These are phyloP conservation scores for Cinclus mexicanus DNA, from an alignment of 2,113 vertebrate genomes.

Conservation along the genomic window DNA sequence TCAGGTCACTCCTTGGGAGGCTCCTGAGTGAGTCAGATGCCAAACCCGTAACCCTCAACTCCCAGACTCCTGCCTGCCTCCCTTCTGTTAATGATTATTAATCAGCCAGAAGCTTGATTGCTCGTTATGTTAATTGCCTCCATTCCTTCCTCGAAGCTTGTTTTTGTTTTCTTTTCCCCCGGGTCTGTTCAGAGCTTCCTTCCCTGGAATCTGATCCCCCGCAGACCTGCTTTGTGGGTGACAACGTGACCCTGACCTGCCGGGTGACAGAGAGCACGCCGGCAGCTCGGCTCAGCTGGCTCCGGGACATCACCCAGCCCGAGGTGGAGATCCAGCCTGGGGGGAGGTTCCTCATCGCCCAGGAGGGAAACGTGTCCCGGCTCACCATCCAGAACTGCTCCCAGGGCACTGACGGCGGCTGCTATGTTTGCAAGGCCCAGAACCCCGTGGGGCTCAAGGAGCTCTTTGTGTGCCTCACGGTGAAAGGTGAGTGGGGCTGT, in stretches of 20 bases:
- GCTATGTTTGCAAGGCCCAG: constrained; percentile 88
- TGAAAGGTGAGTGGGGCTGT: constrained; percentile 80
- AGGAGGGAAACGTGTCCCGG: constrained; percentile 58
- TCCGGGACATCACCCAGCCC: constrained; percentile 61
- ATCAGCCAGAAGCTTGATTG: neutral
- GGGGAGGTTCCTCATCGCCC: constrained; percentile 73
- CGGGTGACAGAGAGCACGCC: constrained; percentile 75
- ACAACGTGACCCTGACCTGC: constrained; percentile 79
- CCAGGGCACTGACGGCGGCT: constrained; percentile 75
- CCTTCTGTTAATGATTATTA: constrained; percentile 44
- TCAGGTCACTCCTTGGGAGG: neutral
- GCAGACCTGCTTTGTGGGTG: constrained; percentile 76
- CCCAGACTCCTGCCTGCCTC: neutral
- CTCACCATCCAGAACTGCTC: constrained; percentile 87
- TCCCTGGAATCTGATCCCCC: constrained; percentile 77
- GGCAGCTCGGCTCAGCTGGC: constrained; percentile 81
- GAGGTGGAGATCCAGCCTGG: constrained; percentile 58
- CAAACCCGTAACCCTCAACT: neutral
- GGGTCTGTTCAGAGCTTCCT: constrained; percentile 75
- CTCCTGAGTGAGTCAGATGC: neutral
- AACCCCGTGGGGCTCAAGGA: constrained; percentile 77
- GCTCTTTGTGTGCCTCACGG: constrained; percentile 83
- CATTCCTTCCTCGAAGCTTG: neutral
- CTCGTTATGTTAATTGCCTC: neutral
- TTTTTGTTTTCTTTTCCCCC: neutral